Evolutionary conservation across 2,888 invertebrate genomes (phyloP).

Genomic region (Polyommatus icarus): DNA sequence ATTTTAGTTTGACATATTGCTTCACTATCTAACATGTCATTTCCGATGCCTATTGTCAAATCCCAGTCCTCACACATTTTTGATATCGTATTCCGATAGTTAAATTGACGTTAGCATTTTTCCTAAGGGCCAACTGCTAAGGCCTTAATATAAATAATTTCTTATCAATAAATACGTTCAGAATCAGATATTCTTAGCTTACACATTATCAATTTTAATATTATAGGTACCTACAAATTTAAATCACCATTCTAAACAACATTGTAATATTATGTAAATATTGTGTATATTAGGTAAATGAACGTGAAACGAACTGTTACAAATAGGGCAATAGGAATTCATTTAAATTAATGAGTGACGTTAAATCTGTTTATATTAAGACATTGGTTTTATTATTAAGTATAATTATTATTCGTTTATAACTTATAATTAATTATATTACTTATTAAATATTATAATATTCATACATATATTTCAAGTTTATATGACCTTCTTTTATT

Average conservation of each 20-base stretch:
- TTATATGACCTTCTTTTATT: not conserved
- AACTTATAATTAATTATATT: not conserved
- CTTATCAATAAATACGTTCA: too few relatives aligned
- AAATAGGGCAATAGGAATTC: slow-evolving; percentile 7
- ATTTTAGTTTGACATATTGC: too few relatives aligned
- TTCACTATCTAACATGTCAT: too few relatives aligned
- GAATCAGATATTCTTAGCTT: too few relatives aligned
- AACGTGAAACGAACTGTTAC: slow-evolving; percentile 6
- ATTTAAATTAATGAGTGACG: slow-evolving; percentile 6
- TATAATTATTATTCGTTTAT: not conserved
- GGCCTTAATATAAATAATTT: too few relatives aligned
- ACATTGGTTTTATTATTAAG: not conserved
- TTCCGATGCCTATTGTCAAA: too few relatives aligned
- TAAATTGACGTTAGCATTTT: too few relatives aligned
- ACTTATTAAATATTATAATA: too few relatives aligned
- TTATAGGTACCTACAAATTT: not conserved
- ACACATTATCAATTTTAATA: too few relatives aligned
- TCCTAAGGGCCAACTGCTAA: too few relatives aligned
- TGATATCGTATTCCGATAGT: too few relatives aligned
- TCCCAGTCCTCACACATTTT: too few relatives aligned
- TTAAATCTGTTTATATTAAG: not conserved
- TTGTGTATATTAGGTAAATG: not conserved
- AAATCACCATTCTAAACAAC: not conserved
- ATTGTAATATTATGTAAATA: slow-evolving; percentile 13
- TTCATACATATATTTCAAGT: not conserved